Conservation (phyloP, 2,113 vertebrate species). For the Corapipo altera region DNA sequence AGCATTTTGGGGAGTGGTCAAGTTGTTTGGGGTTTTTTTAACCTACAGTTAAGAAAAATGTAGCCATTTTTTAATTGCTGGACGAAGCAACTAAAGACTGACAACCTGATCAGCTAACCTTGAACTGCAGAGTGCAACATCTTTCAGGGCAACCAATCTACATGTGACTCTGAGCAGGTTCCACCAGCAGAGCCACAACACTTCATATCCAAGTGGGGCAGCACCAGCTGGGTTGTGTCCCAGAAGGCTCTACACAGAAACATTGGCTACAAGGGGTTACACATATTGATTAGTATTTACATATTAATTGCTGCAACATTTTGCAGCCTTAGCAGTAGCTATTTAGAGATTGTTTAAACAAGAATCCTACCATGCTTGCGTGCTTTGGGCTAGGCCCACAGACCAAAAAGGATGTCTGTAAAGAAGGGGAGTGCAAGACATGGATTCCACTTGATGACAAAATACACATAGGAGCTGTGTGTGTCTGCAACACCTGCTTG, state of each 20-base stretch:
- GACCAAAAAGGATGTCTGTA: accelerated
- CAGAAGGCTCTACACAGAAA: neutral
- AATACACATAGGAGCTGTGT: neutral
- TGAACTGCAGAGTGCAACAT: neutral
- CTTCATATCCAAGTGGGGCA: neutral
- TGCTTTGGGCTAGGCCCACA: neutral
- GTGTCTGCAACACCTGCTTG: neutral
- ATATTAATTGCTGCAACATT: neutral
- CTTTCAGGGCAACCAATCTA: neutral
- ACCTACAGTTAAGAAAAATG: neutral
- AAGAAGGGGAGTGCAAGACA: neutral
- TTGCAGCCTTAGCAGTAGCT: neutral
- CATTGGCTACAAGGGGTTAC: neutral
- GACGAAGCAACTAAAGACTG: neutral
- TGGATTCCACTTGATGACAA: neutral
- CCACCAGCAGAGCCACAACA: neutral
- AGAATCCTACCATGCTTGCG: neutral
- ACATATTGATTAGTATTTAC: neutral
- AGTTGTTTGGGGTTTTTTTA: neutral
- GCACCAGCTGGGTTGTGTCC: neutral
- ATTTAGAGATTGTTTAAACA: neutral
- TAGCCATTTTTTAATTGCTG: neutral
- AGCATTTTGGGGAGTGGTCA: neutral
- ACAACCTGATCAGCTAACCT: neutral
- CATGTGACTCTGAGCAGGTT: neutral